phyloP scores from a whole-genome alignment of 2,797 vertebrate genomes.

The Chloroceryle inda region DNA sequence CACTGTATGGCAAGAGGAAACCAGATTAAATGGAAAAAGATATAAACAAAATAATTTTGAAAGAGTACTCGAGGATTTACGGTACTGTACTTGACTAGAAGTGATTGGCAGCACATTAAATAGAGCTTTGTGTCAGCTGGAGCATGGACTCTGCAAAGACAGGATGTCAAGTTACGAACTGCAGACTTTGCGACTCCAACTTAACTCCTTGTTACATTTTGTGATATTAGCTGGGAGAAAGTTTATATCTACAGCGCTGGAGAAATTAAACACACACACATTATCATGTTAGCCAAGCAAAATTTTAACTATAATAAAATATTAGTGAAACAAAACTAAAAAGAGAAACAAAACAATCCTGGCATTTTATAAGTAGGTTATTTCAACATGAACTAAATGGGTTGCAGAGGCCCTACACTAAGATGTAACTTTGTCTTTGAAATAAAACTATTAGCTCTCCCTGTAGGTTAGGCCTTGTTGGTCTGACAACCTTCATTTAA shows the following conservation, averaged over 20 bases:
- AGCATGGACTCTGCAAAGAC: constrained; percentile 76
- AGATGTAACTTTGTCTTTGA: constrained; percentile 21
- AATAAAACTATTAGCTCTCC: constrained; percentile 26
- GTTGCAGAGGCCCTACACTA: constrained; percentile 10
- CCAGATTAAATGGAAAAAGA: constrained; percentile 40
- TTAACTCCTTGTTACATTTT: constrained; percentile 78
- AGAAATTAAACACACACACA: constrained; percentile 65
- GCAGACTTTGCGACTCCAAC: constrained; percentile 80
- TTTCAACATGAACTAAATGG: constrained; percentile 40
- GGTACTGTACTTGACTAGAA: constrained; percentile 65
- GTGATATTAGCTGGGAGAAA: constrained; percentile 78
- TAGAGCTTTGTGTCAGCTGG: constrained; percentile 79
- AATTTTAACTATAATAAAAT: constrained; percentile 67
- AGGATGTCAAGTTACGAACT: constrained; percentile 79
- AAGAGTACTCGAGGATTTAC: constrained; percentile 67
- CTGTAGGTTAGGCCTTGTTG: not conserved
- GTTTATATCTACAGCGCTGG: constrained; percentile 67
- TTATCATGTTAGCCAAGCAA: constrained; percentile 54
- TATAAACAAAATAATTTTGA: constrained; percentile 61
- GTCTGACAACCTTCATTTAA: not conserved
- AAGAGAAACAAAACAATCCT: constrained; percentile 44
- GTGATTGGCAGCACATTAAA: constrained; percentile 81
- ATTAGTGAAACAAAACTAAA: constrained; percentile 58
- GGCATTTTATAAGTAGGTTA: constrained; percentile 44
- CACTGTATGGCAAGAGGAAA: not conserved